A percentile compares a stretch with the other conserved stretches of the same genome.
Conservation (phyloP, 2,888 invertebrate genomes). For the Catocala nupta region DNA sequence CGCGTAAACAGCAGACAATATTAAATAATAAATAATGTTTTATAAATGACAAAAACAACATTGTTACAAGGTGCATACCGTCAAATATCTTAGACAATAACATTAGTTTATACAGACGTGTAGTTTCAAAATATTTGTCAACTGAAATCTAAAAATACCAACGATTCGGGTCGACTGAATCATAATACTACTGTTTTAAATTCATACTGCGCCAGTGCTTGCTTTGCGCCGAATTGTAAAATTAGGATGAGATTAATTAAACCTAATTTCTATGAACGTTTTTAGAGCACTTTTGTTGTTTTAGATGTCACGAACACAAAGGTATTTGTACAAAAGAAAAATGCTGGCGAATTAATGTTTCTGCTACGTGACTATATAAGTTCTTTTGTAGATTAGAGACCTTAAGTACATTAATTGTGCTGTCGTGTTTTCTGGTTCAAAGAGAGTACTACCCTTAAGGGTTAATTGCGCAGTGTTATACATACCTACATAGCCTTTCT, state of each 20-base stretch:
- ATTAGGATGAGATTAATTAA: constrained; percentile 45
- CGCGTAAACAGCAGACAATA: too few species aligned
- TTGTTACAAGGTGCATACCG: neutral
- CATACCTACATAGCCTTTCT: too few species aligned
- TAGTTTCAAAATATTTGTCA: constrained; percentile 60
- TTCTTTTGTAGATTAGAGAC: neutral
- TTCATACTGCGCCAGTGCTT: constrained; percentile 29
- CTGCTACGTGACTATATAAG: constrained; percentile 1
- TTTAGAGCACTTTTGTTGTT: constrained; percentile 6
- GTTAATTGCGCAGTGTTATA: too few species aligned
- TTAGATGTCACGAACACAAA: constrained; percentile 8
- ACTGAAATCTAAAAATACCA: constrained; percentile 66
- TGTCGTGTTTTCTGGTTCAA: too few species aligned
- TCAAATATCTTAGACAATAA: constrained; percentile 1
- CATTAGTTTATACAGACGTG: constrained; percentile 3
- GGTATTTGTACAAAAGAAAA: constrained; percentile 8
- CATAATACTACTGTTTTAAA: constrained; percentile 51
- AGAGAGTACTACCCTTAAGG: too few species aligned
- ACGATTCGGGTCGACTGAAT: constrained; percentile 64
- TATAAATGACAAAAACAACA: neutral
- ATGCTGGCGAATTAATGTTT: neutral
- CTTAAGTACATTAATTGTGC: too few species aligned
- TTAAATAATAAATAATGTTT: neutral
- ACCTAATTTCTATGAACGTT: constrained; percentile 20
- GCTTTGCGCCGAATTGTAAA: constrained; percentile 36